Evolutionary conservation across 2,113 vertebrate genomes (phyloP), one percentile per base, ranked within the genome.

Genomic region (Centropristis striata): DNA sequence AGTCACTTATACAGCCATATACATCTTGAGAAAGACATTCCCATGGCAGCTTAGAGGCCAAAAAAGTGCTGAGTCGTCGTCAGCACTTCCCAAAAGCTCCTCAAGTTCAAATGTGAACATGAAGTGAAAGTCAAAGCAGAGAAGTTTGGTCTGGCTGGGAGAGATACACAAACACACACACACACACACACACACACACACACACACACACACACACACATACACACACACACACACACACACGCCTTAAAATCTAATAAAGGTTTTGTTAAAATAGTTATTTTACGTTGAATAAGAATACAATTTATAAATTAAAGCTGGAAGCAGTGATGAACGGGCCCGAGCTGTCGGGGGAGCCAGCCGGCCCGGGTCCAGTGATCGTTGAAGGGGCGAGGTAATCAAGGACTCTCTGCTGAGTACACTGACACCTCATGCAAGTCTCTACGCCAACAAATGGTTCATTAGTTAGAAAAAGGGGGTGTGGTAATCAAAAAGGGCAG

Each of bases 91-190:
- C 39, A 28, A 68, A 75, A 60, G 37, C 47, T 68, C 64, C 42
- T 41, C 6, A 41, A 66, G 25, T 59, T 73, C 36, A 71, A 78
- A 53, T 50, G 51, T 44, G 28, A 76, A 83, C 47, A 73, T 72
- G 76, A 89, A 89, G 88, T 83, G 71, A 86, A 90, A 91, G 51
- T 78, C 41, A 65, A 15, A 75, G 53, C 55, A 59, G 39, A 66
- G 21, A 15, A 18, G 63, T 37, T 69, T 28, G n/a, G 42, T 71
- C 65, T 70, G 32, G n/a, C 41, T 21, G 25, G 11, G 20, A 55
- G 44, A 65, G 11, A 73, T 3, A 32, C 55, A 57, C 32, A 32
- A 3, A 4, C 32, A 32, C 32, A 4, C 32, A 32, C 32, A 32
- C 32, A 32, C 32, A 32, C 32, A 32, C 6, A 6, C 3, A 32